Conservation (phyloP, 2,113 vertebrate genomes). For the Ceuthmochares aereus region DNA sequence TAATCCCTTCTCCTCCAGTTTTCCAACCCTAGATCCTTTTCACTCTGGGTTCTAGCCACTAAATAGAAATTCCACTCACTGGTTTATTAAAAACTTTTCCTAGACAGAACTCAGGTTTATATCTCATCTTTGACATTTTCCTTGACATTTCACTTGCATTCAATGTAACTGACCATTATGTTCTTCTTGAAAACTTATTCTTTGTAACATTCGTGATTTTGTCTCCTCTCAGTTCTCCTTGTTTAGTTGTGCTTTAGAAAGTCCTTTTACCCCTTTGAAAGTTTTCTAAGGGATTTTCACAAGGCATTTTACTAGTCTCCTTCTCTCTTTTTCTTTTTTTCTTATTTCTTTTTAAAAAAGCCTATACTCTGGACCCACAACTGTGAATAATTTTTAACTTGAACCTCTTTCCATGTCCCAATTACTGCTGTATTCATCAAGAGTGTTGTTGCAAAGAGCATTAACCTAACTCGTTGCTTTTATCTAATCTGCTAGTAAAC, state of each 20-base stretch:
- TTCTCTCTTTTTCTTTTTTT: background rate
- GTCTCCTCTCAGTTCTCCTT: background rate
- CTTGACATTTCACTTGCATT: constrained; percentile 44
- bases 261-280: background rate
- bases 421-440: constrained; percentile 4
- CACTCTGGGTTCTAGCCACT: background rate
- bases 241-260: constrained; percentile 22
- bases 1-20: background rate
- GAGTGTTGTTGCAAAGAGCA: constrained; percentile 14
- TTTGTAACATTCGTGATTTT: constrained; percentile 22
- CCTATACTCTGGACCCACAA: background rate
- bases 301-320: background rate
- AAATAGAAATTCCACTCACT: background rate
- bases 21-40: background rate
- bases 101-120: background rate
- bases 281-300: background rate
- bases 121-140: constrained; percentile 13
- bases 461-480: constrained; percentile 42
- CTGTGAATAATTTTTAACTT: constrained; percentile 13
- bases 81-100: background rate
- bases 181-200: constrained; percentile 25
- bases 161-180: background rate
- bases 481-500: constrained; percentile 9
- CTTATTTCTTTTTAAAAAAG: background rate
- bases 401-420: background rate